Evolutionary conservation across 1,140 invertebrate genomes (phyloP).

Genomic region (Triops cancriformis): DNA sequence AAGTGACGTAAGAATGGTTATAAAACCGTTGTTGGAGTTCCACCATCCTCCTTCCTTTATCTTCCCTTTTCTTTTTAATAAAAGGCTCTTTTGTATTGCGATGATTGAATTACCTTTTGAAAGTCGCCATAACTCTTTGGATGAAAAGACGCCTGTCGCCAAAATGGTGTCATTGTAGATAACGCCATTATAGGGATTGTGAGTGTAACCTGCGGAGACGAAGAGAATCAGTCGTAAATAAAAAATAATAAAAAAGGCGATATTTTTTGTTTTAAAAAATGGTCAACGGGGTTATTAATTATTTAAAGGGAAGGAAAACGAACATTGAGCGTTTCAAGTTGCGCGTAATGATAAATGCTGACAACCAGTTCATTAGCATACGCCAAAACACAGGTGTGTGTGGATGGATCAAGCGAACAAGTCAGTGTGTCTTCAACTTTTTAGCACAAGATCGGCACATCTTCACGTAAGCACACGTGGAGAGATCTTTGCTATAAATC

Average conservation of each 20-base stretch:
- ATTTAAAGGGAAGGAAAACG: neutral
- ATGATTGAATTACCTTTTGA: conserved; percentile 68
- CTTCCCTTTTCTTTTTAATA: neutral
- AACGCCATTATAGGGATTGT: conserved; percentile 95
- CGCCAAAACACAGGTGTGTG: conserved; percentile 2
- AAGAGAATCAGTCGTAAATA: neutral
- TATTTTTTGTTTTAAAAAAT: neutral
- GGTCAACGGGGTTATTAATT: neutral
- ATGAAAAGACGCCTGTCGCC: conserved; percentile 96
- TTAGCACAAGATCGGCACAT: neutral
- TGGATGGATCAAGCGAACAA: neutral
- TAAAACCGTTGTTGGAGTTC: neutral
- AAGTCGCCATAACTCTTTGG: conserved; percentile 92
- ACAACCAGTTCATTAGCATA: neutral
- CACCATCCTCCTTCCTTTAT: neutral
- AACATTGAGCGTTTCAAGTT: neutral
- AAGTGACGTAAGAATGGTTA: conserved; percentile 1
- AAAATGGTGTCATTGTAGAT: conserved; percentile 97
- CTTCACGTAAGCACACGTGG: neutral
- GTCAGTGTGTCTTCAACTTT: neutral
- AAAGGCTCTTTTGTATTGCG: neutral
- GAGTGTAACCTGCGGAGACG: conserved; percentile 67
- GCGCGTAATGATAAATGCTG: neutral
- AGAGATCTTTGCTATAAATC: no score
- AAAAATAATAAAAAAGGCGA: neutral